phyloP scores from a whole-genome alignment of 2,113 vertebrate species.

The Raja brachyura region DNA sequence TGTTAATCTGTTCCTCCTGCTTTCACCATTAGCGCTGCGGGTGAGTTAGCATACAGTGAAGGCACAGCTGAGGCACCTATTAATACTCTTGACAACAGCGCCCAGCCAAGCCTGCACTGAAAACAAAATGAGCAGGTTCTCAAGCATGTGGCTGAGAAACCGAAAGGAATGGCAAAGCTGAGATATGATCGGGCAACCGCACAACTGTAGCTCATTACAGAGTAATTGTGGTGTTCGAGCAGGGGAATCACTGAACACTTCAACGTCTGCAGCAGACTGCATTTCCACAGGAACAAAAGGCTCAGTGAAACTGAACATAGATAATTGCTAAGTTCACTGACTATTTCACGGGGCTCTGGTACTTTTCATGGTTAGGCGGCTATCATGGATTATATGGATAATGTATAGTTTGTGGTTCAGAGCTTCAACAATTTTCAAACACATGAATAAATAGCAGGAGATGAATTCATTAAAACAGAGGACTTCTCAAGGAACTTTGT shows the following conservation, averaged over 20 bases:
- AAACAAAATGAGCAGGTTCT: constrained; percentile 28
- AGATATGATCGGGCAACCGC: background rate
- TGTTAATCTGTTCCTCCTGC: background rate
- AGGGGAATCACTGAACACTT: background rate
- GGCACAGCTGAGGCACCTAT: constrained; percentile 23
- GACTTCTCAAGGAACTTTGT: no score
- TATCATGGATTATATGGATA: background rate
- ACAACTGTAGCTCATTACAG: background rate
- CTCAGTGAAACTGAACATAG: background rate
- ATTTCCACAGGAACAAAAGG: background rate
- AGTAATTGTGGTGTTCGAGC: background rate
- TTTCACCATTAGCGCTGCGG: constrained; percentile 17
- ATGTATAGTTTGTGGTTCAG: background rate
- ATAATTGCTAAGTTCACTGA: no score
- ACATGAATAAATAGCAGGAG: no score
- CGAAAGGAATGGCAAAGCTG: background rate
- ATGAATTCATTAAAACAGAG: no score
- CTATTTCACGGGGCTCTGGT: background rate
- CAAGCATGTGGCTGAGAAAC: background rate
- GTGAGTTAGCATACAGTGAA: constrained; percentile 3
- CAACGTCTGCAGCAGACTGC: background rate
- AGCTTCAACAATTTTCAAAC: no score
- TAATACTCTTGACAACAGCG: background rate
- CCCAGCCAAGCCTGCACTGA: background rate
- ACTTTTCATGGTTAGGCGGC: background rate